These are phyloP conservation scores for Acanthosepion pharaonis DNA, from an alignment of 2,888 invertebrate species.

Conservation along the genomic window DNA sequence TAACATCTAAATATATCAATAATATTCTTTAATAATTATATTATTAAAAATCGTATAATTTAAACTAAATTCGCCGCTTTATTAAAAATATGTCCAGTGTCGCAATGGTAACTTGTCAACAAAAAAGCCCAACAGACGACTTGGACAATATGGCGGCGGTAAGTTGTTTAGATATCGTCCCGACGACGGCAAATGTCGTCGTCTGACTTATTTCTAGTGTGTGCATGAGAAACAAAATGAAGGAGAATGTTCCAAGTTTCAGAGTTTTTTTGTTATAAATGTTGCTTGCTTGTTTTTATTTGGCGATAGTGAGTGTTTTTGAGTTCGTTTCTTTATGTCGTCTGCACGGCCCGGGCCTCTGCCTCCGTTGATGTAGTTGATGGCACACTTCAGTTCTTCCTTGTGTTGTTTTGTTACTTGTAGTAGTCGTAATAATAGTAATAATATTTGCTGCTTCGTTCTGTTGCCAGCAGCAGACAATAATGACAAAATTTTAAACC, in stretches of 20 bases:
- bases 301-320: neutral
- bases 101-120: conserved; percentile 47
- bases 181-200: neutral
- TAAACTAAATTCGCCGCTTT: neutral
- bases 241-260: neutral
- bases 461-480: conserved; percentile 12
- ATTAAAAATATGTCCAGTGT: conserved; percentile 35
- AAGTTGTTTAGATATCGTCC: conserved; percentile 41
- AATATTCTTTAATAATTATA: neutral
- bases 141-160: conserved; percentile 47
- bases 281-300: conserved; percentile 15
- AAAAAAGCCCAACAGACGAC: conserved; percentile 44
- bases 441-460: neutral
- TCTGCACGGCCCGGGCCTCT: neutral
- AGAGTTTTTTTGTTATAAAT: neutral
- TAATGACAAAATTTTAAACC: conserved; percentile 33
- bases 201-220: neutral
- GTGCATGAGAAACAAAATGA: neutral
- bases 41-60: neutral
- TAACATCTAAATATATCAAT: neutral
- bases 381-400: conserved; percentile 4
- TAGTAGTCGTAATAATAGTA: conserved; percentile 22
- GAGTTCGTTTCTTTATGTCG: neutral
- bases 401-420: neutral
- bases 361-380: neutral